Evolutionary conservation across 2,888 invertebrate genomes (phyloP), one percentile per base, ranked within the genome.

Genomic region (Cataglyphis altisquamis): DNA sequence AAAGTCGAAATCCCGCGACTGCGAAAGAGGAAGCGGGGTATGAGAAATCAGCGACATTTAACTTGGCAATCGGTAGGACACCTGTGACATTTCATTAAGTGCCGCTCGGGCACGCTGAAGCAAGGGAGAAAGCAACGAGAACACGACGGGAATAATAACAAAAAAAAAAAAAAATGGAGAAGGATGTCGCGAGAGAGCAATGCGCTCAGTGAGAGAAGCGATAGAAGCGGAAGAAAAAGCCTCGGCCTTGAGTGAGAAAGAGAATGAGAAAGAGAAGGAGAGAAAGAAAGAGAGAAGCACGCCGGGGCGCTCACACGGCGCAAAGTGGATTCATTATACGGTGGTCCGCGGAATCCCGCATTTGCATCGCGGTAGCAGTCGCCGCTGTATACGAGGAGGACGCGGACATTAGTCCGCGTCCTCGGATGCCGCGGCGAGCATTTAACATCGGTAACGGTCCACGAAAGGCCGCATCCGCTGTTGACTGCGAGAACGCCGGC

Each of bases 11-110:
- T 91, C 87, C 86, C 89, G 83, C 81, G 86, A 87, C 84, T 41
- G 60, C 63, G 74, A 18, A 62, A 60, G 82, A 36, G 83, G 85
- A 84, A 88, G 91, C 89, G 91, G 89, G 90, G 90, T 92, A 92
- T 92, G 93, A 90, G 93, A 94, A 94, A 90, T 91, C 91, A 90
- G 92, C 93, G 93, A 93, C 93, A 94, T 94, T 93, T 93, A 93
- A 90, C 91, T 93, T 88, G 90, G 92, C 92, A 91, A 94, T 93
- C 92, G 93, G 92, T 92, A 93, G 93, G 93, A 93, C 94, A 94
- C 93, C 94, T 94, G 94, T 94, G 94, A 94, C 94, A 94, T 94
- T 94, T 94, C 94, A 94, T 94, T 94, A 94, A 93, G 93, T 92
- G 91, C 88, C 91, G 91, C 89, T 86, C 77, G 86, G 83, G 87